phyloP scores from a whole-genome alignment of 1,140 invertebrate genomes.

The Musca vetustissima region DNA sequence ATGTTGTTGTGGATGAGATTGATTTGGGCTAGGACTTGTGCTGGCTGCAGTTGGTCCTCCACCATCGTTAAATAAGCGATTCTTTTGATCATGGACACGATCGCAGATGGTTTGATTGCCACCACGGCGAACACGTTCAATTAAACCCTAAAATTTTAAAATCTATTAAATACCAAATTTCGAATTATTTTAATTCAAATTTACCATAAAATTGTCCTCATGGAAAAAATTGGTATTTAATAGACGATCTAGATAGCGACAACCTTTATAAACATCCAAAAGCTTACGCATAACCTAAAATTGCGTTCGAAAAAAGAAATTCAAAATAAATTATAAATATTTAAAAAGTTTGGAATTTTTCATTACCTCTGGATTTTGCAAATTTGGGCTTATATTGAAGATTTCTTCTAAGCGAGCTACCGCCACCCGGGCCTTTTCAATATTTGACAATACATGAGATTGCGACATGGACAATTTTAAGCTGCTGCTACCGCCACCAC shows the following conservation, averaged over 20 bases:
- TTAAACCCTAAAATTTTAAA: slow-evolving; percentile 53
- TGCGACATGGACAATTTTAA: slow-evolving; percentile 52
- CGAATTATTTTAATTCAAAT: neutral
- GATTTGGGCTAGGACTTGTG: slow-evolving; percentile 11
- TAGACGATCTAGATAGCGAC: slow-evolving; percentile 78
- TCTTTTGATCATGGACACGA: slow-evolving; percentile 62
- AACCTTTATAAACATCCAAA: slow-evolving; percentile 82
- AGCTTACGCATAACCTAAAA: slow-evolving; percentile 70
- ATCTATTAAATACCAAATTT: neutral
- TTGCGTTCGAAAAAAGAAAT: slow-evolving; percentile 37
- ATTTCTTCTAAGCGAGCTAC: slow-evolving; percentile 75
- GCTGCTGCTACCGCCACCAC: slow-evolving; percentile 38
- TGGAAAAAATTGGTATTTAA: slow-evolving; percentile 86
- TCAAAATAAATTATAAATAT: neutral
- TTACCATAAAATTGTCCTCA: slow-evolving; percentile 69
- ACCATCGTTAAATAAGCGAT: slow-evolving; percentile 31
- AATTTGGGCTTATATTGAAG: slow-evolving; percentile 70
- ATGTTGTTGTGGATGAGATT: slow-evolving; percentile 1
- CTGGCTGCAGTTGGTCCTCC: neutral
- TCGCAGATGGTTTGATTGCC: slow-evolving; percentile 58
- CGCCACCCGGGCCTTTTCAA: slow-evolving; percentile 72
- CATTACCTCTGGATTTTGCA: slow-evolving; percentile 69
- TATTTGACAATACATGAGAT: slow-evolving; percentile 70
- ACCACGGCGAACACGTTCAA: slow-evolving; percentile 62
- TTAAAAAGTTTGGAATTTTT: no score